phyloP scores from a whole-genome alignment of 2,113 vertebrate genomes.

The Tetraodon nigroviridis region DNA sequence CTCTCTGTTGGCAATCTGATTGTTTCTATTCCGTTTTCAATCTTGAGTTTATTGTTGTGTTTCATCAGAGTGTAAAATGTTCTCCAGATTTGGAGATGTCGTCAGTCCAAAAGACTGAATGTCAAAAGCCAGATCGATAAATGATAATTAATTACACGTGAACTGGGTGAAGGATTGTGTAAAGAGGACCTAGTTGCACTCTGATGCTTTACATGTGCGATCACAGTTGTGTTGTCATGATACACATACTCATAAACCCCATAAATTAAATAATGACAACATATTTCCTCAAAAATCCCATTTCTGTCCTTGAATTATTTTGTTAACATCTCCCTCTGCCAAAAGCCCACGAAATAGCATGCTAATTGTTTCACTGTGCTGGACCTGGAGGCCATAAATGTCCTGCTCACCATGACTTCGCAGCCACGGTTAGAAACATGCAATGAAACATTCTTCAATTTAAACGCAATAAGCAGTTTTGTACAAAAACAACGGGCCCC shows the following conservation, averaged over 20 bases:
- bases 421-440: slow-evolving; percentile 47
- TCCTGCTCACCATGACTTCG: slow-evolving; percentile 46
- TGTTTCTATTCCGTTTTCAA: slow-evolving; percentile 1
- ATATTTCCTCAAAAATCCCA: slow-evolving; percentile 29
- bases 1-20: slow-evolving; percentile 5
- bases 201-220: slow-evolving; percentile 17
- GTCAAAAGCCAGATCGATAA: slow-evolving; percentile 3
- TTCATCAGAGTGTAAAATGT: slow-evolving; percentile 22
- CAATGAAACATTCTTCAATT: slow-evolving; percentile 1
- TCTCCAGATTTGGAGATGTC: slow-evolving; percentile 12
- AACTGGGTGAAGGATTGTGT: slow-evolving; percentile 12
- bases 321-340: slow-evolving; percentile 28
- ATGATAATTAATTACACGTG: slow-evolving; percentile 30
- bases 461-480: not conserved
- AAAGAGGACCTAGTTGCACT: slow-evolving; percentile 12
- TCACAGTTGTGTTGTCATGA: slow-evolving; percentile 3
- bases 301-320: slow-evolving; percentile 37
- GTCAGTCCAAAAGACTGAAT: slow-evolving; percentile 33
- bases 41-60: slow-evolving; percentile 24
- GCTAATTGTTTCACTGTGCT: slow-evolving; percentile 63
- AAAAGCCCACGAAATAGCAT: slow-evolving; percentile 47
- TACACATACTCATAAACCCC: slow-evolving; percentile 14
- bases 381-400: slow-evolving; percentile 43
- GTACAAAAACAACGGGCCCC: not conserved
- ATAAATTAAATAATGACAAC: slow-evolving; percentile 49